Evolutionary conservation across 2,797 vertebrate species (phyloP).

Genomic region (Microctenopoma stevenorrisi): DNA sequence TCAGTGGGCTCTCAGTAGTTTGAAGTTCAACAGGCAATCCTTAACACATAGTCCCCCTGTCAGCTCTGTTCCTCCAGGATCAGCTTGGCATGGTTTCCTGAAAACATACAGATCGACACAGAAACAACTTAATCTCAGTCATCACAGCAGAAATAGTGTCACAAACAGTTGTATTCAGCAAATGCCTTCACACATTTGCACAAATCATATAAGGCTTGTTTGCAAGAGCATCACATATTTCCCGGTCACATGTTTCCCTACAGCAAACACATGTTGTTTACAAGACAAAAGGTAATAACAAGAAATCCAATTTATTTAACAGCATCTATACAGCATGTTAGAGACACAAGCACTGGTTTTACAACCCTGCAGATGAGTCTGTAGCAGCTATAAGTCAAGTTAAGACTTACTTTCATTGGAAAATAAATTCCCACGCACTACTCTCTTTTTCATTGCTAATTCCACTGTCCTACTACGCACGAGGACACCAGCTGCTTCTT

Average conservation of each 20-base stretch:
- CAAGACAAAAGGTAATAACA: not conserved
- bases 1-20: conserved; percentile 60
- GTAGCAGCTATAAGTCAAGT: no score
- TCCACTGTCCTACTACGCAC: not conserved
- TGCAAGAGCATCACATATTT: not conserved
- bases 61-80: conserved; percentile 44
- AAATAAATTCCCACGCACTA: not conserved
- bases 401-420: not conserved
- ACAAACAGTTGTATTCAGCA: not conserved
- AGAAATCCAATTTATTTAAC: not conserved
- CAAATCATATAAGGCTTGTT: not conserved
- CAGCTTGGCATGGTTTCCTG: conserved; percentile 61
- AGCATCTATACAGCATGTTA: not conserved
- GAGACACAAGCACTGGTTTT: no score
- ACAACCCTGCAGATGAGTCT: no score
- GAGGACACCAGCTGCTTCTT: conserved; percentile 17
- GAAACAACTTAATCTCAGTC: conserved; percentile 4
- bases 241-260: not conserved
- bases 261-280: not conserved
- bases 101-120: conserved; percentile 28
- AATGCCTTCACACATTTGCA: conserved; percentile 1
- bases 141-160: not conserved
- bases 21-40: conserved; percentile 55
- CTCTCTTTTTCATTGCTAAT: not conserved
- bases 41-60: conserved; percentile 82